A percentile compares a stretch with the other conserved stretches of the same genome.
Conservation (phyloP, 2,888 invertebrate genomes). For the Oligia strigilis region DNA sequence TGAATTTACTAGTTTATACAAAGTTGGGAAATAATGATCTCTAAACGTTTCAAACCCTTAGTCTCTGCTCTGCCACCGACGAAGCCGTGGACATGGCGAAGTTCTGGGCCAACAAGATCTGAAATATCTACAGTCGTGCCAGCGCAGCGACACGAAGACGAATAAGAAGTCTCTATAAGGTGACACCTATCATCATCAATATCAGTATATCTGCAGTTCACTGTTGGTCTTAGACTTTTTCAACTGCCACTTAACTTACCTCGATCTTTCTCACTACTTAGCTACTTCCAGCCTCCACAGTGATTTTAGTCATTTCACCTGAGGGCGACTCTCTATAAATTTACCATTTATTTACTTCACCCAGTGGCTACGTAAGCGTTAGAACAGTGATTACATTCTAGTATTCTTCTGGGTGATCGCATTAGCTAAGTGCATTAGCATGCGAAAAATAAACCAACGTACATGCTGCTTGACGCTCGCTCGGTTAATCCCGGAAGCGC, state of each 20-base stretch:
- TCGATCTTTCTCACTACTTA: neutral
- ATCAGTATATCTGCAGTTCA: neutral
- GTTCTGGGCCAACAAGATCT: too few relatives aligned
- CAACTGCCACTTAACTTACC: neutral
- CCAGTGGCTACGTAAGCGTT: neutral
- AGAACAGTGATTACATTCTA: constrained; percentile 46
- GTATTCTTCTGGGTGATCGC: constrained; percentile 60
- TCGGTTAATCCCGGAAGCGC: constrained; percentile 73
- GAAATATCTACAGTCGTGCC: too few relatives aligned
- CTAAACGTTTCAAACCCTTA: neutral
- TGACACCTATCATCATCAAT: neutral
- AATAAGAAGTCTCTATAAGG: too few relatives aligned
- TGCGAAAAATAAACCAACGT: constrained; percentile 77
- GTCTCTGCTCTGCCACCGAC: too few relatives aligned
- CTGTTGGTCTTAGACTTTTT: neutral
- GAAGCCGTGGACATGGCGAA: too few relatives aligned
- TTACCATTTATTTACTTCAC: neutral
- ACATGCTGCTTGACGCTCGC: constrained; percentile 76
- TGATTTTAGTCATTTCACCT: neutral
- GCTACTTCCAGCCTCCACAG: neutral
- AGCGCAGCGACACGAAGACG: too few relatives aligned
- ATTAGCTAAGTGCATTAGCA: constrained; percentile 83
- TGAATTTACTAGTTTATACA: neutral
- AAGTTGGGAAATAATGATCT: neutral
- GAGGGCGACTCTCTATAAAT: neutral